These are phyloP conservation scores for Sphaeramia orbicularis DNA, from an alignment of 2,797 vertebrate species.

Conservation along the genomic window DNA sequence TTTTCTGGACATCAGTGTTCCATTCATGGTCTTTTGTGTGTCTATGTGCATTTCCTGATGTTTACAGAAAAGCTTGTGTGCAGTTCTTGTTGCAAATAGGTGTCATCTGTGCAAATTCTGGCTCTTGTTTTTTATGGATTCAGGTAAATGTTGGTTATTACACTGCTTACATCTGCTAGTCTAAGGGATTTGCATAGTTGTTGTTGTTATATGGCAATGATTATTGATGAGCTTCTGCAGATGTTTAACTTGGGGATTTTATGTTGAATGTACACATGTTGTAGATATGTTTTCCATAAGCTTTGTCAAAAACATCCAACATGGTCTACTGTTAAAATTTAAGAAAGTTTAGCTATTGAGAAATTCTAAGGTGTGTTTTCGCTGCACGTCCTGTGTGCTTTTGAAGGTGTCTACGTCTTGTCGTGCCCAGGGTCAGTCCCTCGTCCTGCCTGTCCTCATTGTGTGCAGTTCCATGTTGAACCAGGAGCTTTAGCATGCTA, in stretches of 20 bases:
- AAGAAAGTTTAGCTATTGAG: not conserved
- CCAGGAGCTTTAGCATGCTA: slow-evolving; percentile 64
- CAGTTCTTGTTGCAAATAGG: slow-evolving; percentile 39
- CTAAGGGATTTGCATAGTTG: slow-evolving; percentile 13
- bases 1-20: slow-evolving; percentile 26
- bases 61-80: slow-evolving; percentile 53
- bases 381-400: slow-evolving; percentile 71
- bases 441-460: slow-evolving; percentile 67
- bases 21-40: slow-evolving; percentile 19
- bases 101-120: slow-evolving; percentile 32
- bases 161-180: slow-evolving; percentile 9
- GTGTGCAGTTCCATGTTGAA: slow-evolving; percentile 65
- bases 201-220: not conserved
- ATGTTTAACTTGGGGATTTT: slow-evolving; percentile 17
- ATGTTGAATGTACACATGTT: not conserved
- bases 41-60: slow-evolving; percentile 36
- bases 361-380: slow-evolving; percentile 7
- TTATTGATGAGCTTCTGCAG: slow-evolving; percentile 11
- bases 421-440: slow-evolving; percentile 54
- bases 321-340: not conserved
- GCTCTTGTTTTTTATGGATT: slow-evolving; percentile 5
- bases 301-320: not conserved
- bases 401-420: slow-evolving; percentile 62
- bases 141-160: slow-evolving; percentile 16
- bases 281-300: not conserved